A percentile compares a stretch with the other conserved stretches of the same genome.
Conservation (phyloP, 2,113 vertebrate genomes). For the Gobiocypris rarus region DNA sequence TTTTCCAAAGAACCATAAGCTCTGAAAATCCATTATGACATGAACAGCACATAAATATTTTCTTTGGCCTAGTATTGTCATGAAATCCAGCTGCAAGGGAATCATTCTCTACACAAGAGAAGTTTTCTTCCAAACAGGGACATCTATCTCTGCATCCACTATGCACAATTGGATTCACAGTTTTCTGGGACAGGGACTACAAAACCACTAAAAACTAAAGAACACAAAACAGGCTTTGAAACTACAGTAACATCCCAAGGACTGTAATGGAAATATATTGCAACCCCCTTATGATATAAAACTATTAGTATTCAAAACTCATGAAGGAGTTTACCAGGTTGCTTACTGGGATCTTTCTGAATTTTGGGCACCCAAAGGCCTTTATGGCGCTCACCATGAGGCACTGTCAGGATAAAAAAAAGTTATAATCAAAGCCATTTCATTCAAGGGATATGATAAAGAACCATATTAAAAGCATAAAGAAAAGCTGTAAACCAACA, state of each 20-base stretch:
- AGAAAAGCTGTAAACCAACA: background rate
- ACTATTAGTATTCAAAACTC: background rate
- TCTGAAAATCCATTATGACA: slow-evolving; percentile 34
- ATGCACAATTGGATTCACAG: background rate
- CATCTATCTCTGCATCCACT: background rate
- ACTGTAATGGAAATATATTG: background rate
- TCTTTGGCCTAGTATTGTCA: slow-evolving; percentile 49
- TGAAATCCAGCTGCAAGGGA: slow-evolving; percentile 35
- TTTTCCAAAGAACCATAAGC: slow-evolving; percentile 42
- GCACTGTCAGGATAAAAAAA: slow-evolving; percentile 68
- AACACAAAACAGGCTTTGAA: background rate
- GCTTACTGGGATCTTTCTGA: slow-evolving; percentile 61
- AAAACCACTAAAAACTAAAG: background rate
- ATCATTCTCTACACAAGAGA: background rate
- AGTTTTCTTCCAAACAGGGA: slow-evolving; percentile 12
- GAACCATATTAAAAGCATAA: slow-evolving; percentile 22
- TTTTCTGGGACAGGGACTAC: background rate
- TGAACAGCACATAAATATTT: slow-evolving; percentile 58
- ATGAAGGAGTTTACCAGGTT: slow-evolving; percentile 68
- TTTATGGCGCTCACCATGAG: slow-evolving; percentile 63
- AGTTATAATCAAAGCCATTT: slow-evolving; percentile 55
- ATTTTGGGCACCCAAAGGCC: slow-evolving; percentile 65
- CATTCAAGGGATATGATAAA: slow-evolving; percentile 11
- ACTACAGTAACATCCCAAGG: background rate
- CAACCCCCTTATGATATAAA: background rate